Evolutionary conservation across 2,113 vertebrate genomes (phyloP).

Genomic region (Jaculus jaculus): DNA sequence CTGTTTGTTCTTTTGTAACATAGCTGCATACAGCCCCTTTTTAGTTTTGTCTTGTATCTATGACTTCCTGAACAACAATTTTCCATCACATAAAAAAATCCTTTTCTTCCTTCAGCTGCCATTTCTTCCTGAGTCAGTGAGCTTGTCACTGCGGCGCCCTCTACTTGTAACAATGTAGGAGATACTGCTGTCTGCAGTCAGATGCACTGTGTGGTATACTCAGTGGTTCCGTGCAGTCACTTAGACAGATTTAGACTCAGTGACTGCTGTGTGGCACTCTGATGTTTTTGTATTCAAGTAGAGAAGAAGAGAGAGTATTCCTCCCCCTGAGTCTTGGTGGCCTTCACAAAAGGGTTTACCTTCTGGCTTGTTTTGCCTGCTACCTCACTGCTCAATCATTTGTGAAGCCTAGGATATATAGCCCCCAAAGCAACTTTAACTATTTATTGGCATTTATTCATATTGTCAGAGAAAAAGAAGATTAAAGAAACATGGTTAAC

Average conservation of each 20-base stretch:
- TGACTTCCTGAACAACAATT: background rate
- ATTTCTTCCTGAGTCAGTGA: background rate
- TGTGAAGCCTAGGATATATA: background rate
- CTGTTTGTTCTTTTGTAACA: background rate
- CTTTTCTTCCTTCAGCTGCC: background rate
- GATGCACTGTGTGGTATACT: background rate
- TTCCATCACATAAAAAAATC: background rate
- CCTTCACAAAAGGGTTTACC: background rate
- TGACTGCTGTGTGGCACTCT: background rate
- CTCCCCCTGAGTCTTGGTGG: background rate
- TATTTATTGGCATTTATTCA: constrained; percentile 46
- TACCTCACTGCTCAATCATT: background rate
- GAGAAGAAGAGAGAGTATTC: background rate
- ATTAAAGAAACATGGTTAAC: background rate
- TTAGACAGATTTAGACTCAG: too few relatives aligned
- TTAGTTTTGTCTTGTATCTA: background rate
- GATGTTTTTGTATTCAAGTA: background rate
- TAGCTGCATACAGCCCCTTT: background rate
- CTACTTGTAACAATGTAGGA: background rate
- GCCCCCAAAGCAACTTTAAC: constrained; percentile 20
- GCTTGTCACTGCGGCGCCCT: background rate
- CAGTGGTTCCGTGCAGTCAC: too few relatives aligned
- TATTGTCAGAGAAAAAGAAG: constrained; percentile 46
- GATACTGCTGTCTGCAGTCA: background rate
- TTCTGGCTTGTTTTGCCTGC: background rate